Conservation (phyloP, 2,888 invertebrate species). For the Orchesella flavescens region DNA sequence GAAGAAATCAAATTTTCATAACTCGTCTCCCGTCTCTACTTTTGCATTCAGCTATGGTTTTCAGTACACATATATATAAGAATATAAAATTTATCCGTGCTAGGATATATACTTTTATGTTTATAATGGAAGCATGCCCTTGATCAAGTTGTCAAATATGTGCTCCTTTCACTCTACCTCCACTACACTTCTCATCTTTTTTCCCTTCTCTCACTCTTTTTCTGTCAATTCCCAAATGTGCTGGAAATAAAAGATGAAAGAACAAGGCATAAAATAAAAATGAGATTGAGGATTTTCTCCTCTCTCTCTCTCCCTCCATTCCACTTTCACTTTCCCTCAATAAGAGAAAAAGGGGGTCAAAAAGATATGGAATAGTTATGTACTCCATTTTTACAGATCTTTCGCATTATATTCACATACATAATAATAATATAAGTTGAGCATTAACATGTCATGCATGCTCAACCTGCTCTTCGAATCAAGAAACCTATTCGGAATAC, state of each 20-base stretch:
- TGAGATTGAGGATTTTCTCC: conserved; percentile 54
- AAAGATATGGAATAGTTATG: not conserved
- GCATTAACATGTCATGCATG: conserved; percentile 18
- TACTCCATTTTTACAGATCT: not conserved
- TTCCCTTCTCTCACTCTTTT: conserved; percentile 8
- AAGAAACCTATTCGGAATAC: not conserved
- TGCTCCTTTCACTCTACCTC: not conserved
- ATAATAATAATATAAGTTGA: conserved; percentile 36
- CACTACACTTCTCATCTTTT: conserved; percentile 7
- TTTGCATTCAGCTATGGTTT: not conserved
- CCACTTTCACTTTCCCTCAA: not conserved
- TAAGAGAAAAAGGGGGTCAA: conserved; percentile 14
- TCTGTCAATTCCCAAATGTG: conserved; percentile 54
- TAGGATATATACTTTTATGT: conserved; percentile 11
- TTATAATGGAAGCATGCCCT: conserved; percentile 36
- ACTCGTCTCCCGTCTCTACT: conserved; percentile 27
- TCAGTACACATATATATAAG: not conserved
- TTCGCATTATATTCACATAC: conserved; percentile 32
- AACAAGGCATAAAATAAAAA: conserved; percentile 57
- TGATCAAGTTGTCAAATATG: conserved; percentile 60
- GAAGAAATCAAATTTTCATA: conserved; percentile 58
- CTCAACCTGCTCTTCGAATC: not conserved
- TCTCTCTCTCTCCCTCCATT: not conserved
- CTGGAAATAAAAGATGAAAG: conserved; percentile 59
- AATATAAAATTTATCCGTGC: conserved; percentile 18